Base-by-base conservation (phyloP, 2,113 vertebrate genomes). In the Calyptomena viridis region DNA sequence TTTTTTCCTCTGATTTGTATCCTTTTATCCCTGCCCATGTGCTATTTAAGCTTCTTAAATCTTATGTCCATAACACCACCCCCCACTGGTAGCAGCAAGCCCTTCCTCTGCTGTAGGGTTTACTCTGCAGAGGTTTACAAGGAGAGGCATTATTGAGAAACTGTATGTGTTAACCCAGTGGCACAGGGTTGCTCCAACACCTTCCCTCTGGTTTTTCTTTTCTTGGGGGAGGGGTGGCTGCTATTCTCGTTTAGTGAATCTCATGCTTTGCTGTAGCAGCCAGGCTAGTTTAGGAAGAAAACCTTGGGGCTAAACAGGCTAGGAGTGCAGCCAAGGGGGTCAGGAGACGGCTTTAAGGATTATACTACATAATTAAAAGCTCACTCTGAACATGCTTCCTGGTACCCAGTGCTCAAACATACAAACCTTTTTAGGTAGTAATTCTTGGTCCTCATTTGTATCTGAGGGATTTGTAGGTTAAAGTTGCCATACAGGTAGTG, bases 31-130 rank as follows among this genome's bases (percentile, higher is more conserved):
- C 96, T 25, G 14, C 90, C 94, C 82, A 90, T 97, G 92, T 96
- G 95, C 97, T 96, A 46, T 96, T 90, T 96, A 98, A 98, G 97
- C 97, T 96, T 93, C 97, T 98, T 97, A 98, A 94, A 97, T 95
- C 96, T 97, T 95, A 97, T 97, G 97, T 95, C 97, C 97, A 60
- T 96, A 97, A 96, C 95, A 94, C 96, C 94, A 96, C 97, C 95
- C 87, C 97, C 97, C 97, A 97, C 96, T 95, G 97, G 95, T 88
- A 97, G 96, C 97, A 98, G 97, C 97, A 95, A 97, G 97, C 94
- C 84, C 77, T 97, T 91, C 96, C 25, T 9, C 92, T 84, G 68
- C 95, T 83, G 64, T 87, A 95, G 96, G 97, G 95, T 93, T 96
- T 92, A 55, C 94, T 89, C 60, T 94, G 95, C 95, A 42, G 90